Base-by-base conservation (phyloP, 2,888 invertebrate species). In the Eupithecia vulgata region DNA sequence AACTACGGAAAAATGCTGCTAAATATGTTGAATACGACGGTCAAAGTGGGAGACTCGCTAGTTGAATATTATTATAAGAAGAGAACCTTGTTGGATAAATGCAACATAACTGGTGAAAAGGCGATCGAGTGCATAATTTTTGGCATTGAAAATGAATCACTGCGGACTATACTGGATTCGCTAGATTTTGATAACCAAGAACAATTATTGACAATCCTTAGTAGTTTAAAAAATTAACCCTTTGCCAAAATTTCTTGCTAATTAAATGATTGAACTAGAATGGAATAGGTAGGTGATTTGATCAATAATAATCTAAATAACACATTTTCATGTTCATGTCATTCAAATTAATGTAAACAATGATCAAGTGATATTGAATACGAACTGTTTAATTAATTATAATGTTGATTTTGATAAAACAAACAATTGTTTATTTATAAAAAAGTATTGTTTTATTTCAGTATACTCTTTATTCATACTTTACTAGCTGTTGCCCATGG, bases 71-170 rank as follows among this genome's bases (percentile, higher is more conserved):
- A 30, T 48, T 37, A 40, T 10, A 62, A 73, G 48, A 73, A 73
- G 34, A 67, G 67, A 13, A 8, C 17, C 13, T 2, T 73, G 45
- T 40, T 73, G 61, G 61, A 73, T 62, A 61, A 62, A 1, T 73
- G 73, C 40, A 21, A 61, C 34, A 73, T 73, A 61, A 45, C n/a
- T 10, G 70, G 73, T 10, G 61, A 70, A 21, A 67, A 25, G n/a
- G 68, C 72, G 45, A 35, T 69, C n/a, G 68, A 72, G n/a, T 75
- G 68, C 13, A 62, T 75, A 13, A 35, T 67, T 67, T 75, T 69
- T 42, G 68, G 67, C 7, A 61, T 62, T 70, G 67, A 73, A 70
- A 67, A 73, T 70, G 70, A 70, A 15, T 17, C 40, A 35, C 34
- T 73, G 1, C 42, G 69, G 17, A 30, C n/a, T 37, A 62, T n/a